These are phyloP conservation scores for Brevimyrus niger DNA, from an alignment of 2,113 vertebrate species.

Conservation along the genomic window DNA sequence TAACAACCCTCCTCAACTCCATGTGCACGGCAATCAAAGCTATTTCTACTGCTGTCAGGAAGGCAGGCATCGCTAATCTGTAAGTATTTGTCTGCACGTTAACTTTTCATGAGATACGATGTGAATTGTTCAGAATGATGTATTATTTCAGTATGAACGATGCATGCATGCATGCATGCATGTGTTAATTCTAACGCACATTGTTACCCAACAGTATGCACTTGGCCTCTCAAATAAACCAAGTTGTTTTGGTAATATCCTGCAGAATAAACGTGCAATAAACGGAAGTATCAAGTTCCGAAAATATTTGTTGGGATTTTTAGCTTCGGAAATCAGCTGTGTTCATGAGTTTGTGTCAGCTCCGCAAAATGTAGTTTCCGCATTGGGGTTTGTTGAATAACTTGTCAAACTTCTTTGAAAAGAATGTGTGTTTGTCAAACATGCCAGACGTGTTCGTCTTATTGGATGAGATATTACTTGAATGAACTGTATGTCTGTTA, in stretches of 20 bases:
- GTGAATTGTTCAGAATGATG: background rate
- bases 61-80: conserved; percentile 92
- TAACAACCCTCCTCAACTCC: conserved; percentile 88
- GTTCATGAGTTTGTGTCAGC: background rate
- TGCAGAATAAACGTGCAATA: background rate
- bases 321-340: background rate
- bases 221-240: background rate
- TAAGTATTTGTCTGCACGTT: conserved; percentile 42
- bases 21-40: conserved; percentile 90
- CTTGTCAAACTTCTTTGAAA: background rate
- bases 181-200: background rate
- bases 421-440: background rate
- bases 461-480: background rate
- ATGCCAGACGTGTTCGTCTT: background rate
- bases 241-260: background rate
- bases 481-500: background rate
- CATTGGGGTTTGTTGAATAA: background rate
- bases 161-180: background rate
- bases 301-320: background rate
- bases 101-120: background rate
- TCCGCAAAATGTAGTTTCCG: background rate
- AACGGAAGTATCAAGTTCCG: background rate
- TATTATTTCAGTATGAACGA: background rate
- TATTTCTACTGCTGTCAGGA: conserved; percentile 88
- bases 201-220: background rate